Evolutionary conservation across 2,888 invertebrate species (phyloP).

Genomic region (Blera fallax): DNA sequence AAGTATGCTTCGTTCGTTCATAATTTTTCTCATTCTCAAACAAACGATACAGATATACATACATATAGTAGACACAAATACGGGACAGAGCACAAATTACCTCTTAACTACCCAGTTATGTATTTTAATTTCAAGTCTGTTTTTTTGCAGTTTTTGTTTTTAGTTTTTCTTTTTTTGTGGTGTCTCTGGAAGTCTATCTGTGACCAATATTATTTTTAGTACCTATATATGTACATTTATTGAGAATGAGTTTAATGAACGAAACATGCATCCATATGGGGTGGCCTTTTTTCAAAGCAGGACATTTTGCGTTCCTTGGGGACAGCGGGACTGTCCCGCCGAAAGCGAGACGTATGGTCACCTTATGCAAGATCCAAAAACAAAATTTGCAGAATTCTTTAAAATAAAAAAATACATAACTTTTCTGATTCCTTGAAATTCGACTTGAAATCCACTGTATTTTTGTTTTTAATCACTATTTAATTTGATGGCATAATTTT

Average conservation of each 20-base stretch:
- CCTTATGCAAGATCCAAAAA: too few species aligned
- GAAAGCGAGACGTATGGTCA: background rate
- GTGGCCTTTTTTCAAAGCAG: constrained; percentile 5
- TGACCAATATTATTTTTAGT: background rate
- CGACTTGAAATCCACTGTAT: too few species aligned
- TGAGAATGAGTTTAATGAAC: background rate
- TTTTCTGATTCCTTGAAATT: too few species aligned
- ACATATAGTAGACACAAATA: background rate
- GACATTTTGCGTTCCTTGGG: constrained; percentile 3
- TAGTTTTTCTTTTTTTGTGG: background rate
- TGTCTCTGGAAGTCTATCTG: background rate
- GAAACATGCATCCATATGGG: background rate
- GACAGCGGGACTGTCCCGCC: background rate
- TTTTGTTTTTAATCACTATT: too few species aligned
- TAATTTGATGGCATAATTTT: too few species aligned
- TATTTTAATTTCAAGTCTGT: background rate
- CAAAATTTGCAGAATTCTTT: too few species aligned
- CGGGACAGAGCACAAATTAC: background rate
- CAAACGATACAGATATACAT: background rate
- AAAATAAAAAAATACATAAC: too few species aligned
- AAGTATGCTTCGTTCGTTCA: background rate
- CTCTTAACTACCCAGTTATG: background rate
- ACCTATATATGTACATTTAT: background rate
- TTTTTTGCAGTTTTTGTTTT: background rate
- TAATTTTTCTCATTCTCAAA: background rate